Conservation (phyloP, 2,797 vertebrate species). For the Tenualosa ilisha region DNA sequence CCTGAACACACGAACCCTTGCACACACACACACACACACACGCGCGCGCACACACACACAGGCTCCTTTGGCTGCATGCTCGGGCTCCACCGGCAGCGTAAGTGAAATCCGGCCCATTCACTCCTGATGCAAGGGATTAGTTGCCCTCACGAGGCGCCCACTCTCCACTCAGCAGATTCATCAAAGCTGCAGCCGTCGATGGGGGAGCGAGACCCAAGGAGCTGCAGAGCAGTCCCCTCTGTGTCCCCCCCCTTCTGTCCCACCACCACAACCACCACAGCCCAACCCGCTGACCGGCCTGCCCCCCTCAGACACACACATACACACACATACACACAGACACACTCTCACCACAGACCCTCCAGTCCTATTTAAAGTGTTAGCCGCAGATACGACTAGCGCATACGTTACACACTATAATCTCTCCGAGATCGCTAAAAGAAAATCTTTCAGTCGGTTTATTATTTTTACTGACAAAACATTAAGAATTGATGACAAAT, state of each 20-base stretch:
- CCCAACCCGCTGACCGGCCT: slow-evolving; percentile 36
- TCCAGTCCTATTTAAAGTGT: background rate
- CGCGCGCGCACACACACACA: slow-evolving; percentile 40
- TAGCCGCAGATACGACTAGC: background rate
- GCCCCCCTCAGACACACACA: slow-evolving; percentile 13
- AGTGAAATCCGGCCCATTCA: slow-evolving; percentile 55
- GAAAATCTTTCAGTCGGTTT: background rate
- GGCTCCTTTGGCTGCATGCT: slow-evolving; percentile 43
- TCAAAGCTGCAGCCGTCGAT: slow-evolving; percentile 35
- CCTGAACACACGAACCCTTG: slow-evolving; percentile 32
- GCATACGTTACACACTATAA: background rate
- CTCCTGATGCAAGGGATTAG: slow-evolving; percentile 57
- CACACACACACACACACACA: slow-evolving; percentile 35
- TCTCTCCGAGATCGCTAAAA: background rate
- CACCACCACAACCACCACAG: background rate
- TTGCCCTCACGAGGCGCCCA: slow-evolving; percentile 47
- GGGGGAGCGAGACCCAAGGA: background rate
- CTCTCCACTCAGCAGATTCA: slow-evolving; percentile 52
- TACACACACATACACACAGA: too few relatives aligned
- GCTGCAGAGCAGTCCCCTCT: background rate
- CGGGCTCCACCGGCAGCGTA: slow-evolving; percentile 50
- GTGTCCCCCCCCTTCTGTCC: background rate
- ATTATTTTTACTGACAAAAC: background rate
- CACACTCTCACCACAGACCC: background rate
- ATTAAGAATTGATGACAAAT: background rate